These are phyloP conservation scores for Leguminivora glycinivorella DNA, from an alignment of 1,140 invertebrate species.

Conservation along the genomic window DNA sequence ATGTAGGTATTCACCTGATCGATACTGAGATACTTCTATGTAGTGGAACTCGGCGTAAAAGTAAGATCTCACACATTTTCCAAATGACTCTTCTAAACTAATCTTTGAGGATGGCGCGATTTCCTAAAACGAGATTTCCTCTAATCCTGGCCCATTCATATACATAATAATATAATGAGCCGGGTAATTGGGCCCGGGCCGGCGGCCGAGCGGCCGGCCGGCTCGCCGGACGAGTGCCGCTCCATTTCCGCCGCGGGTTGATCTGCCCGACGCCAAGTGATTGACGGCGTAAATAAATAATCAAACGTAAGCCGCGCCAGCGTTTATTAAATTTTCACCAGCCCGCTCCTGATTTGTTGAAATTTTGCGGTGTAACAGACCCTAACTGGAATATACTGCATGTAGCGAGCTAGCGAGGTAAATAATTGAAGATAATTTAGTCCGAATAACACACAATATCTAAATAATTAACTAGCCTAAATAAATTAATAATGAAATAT, in stretches of 20 bases:
- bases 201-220: no score
- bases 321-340: slow-evolving; percentile 26
- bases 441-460: slow-evolving; percentile 33
- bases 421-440: slow-evolving; percentile 31
- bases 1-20: no score
- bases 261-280: slow-evolving; percentile 18
- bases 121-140: slow-evolving; percentile 1
- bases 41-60: no score
- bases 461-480: no score
- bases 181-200: not conserved
- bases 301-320: slow-evolving; percentile 12
- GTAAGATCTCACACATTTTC: not conserved
- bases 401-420: not conserved
- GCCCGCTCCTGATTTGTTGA: slow-evolving; percentile 6
- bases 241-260: slow-evolving; percentile 20
- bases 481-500: no score
- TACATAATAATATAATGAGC: slow-evolving; percentile 22
- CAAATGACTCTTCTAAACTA: not conserved
- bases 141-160: slow-evolving; percentile 14
- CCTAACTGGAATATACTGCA: slow-evolving; percentile 16
- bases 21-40: no score
- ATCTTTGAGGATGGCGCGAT: not conserved
- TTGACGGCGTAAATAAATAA: slow-evolving; percentile 26
- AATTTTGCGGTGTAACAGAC: slow-evolving; percentile 16
- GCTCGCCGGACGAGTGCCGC: slow-evolving; percentile 1